A percentile compares a stretch with the other conserved stretches of the same genome.
Evolutionary conservation across 2,113 vertebrate species (phyloP).

Genomic region (Cheirogaleus medius): DNA sequence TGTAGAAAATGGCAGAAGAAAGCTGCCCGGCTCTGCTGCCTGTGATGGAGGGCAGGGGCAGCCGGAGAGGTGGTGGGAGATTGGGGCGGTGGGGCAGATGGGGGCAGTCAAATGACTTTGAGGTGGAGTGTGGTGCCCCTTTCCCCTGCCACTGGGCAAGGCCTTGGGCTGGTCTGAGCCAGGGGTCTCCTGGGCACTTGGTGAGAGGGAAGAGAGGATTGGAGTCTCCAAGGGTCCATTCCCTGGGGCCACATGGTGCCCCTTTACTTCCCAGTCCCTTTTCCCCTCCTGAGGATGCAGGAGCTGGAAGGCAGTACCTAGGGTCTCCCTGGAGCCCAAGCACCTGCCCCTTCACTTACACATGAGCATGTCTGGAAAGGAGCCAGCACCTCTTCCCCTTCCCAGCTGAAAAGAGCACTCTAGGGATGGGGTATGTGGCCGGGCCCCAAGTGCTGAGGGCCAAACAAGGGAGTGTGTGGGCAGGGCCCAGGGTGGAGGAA

Average conservation of each 20-base stretch:
- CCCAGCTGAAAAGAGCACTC: slow-evolving; percentile 74
- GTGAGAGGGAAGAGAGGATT: slow-evolving; percentile 70
- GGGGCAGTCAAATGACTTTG: slow-evolving; percentile 70
- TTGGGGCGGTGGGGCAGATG: slow-evolving; percentile 13
- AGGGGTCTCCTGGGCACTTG: slow-evolving; percentile 80
- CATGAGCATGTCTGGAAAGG: slow-evolving; percentile 66
- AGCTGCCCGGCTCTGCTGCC: slow-evolving; percentile 64
- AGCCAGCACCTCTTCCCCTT: slow-evolving; percentile 66
- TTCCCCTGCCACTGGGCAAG: slow-evolving; percentile 75
- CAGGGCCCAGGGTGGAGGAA: neutral
- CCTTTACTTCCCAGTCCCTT: slow-evolving; percentile 52
- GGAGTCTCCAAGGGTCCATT: slow-evolving; percentile 72
- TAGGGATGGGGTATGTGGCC: slow-evolving; percentile 62
- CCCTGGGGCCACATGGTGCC: slow-evolving; percentile 13
- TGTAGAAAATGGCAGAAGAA: slow-evolving; percentile 80
- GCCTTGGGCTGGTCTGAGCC: slow-evolving; percentile 77
- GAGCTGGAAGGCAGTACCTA: slow-evolving; percentile 67
- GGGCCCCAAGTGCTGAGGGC: slow-evolving; percentile 64
- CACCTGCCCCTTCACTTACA: neutral
- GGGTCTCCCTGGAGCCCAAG: slow-evolving; percentile 42
- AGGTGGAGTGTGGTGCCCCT: slow-evolving; percentile 76
- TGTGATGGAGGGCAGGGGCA: slow-evolving; percentile 49
- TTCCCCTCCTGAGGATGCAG: slow-evolving; percentile 65
- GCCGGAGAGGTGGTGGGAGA: slow-evolving; percentile 33
- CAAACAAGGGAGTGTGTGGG: neutral